Percentiles rank a stretch among this genome's conserved stretches.
These are phyloP conservation scores for Benitochromis conjunctus DNA, from an alignment of 2,113 vertebrate species.

Conservation along the genomic window DNA sequence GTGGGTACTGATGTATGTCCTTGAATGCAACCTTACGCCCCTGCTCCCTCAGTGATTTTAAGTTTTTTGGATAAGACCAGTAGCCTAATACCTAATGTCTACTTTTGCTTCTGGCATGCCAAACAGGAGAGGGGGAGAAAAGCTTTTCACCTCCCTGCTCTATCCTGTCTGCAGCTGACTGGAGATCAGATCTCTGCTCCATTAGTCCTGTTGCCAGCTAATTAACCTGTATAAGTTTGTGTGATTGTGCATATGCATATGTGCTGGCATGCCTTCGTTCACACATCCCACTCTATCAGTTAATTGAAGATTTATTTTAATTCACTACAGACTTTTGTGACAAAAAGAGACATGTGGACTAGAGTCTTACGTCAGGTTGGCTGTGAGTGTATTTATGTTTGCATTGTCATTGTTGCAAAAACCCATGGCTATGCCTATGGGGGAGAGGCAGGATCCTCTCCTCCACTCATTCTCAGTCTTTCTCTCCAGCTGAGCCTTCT, in stretches of 20 bases:
- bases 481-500: constrained; percentile 65
- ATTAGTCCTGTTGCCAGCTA: neutral
- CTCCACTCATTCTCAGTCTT: constrained; percentile 22
- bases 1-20: constrained; percentile 1
- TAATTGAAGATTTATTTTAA: neutral
- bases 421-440: constrained; percentile 30
- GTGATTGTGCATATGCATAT: neutral
- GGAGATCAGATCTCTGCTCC: constrained; percentile 13
- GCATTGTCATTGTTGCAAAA: neutral
- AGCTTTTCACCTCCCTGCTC: constrained; percentile 11
- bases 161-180: constrained; percentile 10
- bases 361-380: neutral
- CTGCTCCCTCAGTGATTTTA: neutral
- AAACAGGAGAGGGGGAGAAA: neutral
- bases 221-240: neutral
- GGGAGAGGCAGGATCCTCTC: constrained; percentile 30
- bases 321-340: neutral
- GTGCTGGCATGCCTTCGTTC: neutral
- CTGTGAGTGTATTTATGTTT: constrained; percentile 10
- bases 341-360: neutral
- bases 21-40: constrained; percentile 1
- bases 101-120: neutral
- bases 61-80: neutral
- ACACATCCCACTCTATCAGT: neutral
- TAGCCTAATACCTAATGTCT: neutral